These are phyloP conservation scores for Speoplatyrhinus poulsoni DNA, from an alignment of 2,113 vertebrate species.

Conservation along the genomic window DNA sequence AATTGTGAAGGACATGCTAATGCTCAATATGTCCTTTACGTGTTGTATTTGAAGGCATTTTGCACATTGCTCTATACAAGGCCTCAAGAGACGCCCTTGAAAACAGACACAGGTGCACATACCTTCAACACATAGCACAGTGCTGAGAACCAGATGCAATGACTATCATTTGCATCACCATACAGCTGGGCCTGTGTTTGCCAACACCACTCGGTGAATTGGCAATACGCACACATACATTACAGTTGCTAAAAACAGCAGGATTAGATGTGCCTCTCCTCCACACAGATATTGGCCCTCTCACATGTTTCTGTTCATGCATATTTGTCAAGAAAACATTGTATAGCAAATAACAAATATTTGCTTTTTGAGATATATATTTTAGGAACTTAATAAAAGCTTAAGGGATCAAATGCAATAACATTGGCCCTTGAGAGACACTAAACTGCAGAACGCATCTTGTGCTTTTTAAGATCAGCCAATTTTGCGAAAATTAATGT, in stretches of 20 bases:
- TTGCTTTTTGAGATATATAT: slow-evolving; percentile 31
- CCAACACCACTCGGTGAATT: slow-evolving; percentile 48
- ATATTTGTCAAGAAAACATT: slow-evolving; percentile 39
- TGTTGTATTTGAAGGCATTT: slow-evolving; percentile 26
- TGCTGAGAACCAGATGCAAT: slow-evolving; percentile 22
- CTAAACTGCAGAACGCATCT: not conserved
- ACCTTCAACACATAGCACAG: slow-evolving; percentile 22
- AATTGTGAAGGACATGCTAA: no score
- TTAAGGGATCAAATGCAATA: not conserved
- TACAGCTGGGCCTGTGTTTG: slow-evolving; percentile 51
- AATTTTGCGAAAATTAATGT: slow-evolving; percentile 4
- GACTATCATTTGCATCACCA: slow-evolving; percentile 62
- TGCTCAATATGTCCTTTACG: no score
- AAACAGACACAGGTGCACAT: slow-evolving; percentile 33
- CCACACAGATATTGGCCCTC: slow-evolving; percentile 19
- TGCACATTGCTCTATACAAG: slow-evolving; percentile 19
- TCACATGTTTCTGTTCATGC: slow-evolving; percentile 40
- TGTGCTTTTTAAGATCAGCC: slow-evolving; percentile 8
- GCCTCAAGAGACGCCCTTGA: slow-evolving; percentile 24
- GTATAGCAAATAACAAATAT: slow-evolving; percentile 29
- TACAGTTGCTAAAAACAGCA: slow-evolving; percentile 46
- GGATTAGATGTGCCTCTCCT: slow-evolving; percentile 48
- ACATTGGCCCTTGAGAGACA: slow-evolving; percentile 21
- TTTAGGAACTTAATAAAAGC: slow-evolving; percentile 25
- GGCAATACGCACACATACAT: slow-evolving; percentile 45